These are phyloP conservation scores for Molanna angustata DNA, from an alignment of 2,888 invertebrate genomes.

Conservation along the genomic window DNA sequence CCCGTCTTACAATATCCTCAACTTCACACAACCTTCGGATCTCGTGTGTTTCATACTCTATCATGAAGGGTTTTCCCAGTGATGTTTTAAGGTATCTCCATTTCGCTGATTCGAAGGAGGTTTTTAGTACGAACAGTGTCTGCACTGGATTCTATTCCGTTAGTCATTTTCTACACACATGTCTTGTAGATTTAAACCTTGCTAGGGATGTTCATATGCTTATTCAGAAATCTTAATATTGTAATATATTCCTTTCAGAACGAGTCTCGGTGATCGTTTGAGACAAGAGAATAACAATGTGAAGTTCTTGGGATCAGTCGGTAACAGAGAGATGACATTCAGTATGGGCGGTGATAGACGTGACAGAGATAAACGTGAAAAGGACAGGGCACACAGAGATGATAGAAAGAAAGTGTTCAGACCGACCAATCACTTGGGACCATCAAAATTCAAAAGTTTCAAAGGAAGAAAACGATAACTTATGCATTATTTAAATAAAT, in stretches of 20 bases:
- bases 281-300: slow-evolving; percentile 55
- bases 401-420: slow-evolving; percentile 66
- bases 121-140: no score
- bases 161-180: no score
- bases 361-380: slow-evolving; percentile 55
- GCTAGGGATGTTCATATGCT: no score
- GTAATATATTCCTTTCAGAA: slow-evolving; percentile 48
- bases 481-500: neutral
- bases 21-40: no score
- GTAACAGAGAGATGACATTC: slow-evolving; percentile 81
- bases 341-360: slow-evolving; percentile 57
- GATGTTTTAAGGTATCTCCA: no score
- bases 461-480: slow-evolving; percentile 24
- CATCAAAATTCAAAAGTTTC: slow-evolving; percentile 24
- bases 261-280: slow-evolving; percentile 72
- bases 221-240: no score
- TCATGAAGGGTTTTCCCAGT: no score
- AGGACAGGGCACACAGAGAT: slow-evolving; percentile 64
- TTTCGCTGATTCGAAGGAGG: no score
- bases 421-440: slow-evolving; percentile 41
- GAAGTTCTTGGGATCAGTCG: slow-evolving; percentile 56
- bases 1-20: no score
- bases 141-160: no score
- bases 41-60: no score
- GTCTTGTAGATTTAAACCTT: no score